phyloP scores from a whole-genome alignment of 1,140 invertebrate species.

The Drosophila lowei region DNA sequence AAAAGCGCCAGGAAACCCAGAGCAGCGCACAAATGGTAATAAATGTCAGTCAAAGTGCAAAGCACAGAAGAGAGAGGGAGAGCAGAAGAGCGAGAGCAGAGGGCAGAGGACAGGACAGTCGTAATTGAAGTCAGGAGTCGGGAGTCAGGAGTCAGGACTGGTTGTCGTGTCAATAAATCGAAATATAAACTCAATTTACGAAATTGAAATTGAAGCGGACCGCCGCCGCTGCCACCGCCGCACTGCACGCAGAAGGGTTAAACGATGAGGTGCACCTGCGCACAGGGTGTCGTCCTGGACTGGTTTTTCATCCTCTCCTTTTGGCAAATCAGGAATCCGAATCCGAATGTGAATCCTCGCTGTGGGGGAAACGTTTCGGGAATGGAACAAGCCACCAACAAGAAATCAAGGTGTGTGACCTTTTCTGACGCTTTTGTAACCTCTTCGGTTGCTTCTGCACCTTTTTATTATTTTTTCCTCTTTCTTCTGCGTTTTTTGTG shows the following conservation, averaged over 20 bases:
- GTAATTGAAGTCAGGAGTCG: slow-evolving; percentile 47
- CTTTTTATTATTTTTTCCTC: not conserved
- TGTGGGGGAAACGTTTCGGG: slow-evolving; percentile 26
- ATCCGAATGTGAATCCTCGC: not conserved
- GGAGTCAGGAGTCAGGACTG: not conserved
- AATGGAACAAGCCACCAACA: slow-evolving; percentile 20
- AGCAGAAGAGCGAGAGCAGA: slow-evolving; percentile 7
- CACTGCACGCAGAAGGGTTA: slow-evolving; percentile 54
- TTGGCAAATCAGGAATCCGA: slow-evolving; percentile 9
- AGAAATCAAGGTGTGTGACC: slow-evolving; percentile 67
- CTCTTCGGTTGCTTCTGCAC: slow-evolving; percentile 5
- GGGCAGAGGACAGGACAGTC: slow-evolving; percentile 25
- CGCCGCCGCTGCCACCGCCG: not conserved
- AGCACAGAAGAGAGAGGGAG: slow-evolving; percentile 6
- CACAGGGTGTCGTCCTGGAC: slow-evolving; percentile 31
- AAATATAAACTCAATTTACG: slow-evolving; percentile 80
- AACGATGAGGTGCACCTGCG: slow-evolving; percentile 61
- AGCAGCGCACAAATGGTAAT: slow-evolving; percentile 65
- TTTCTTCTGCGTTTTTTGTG: slow-evolving; percentile 21
- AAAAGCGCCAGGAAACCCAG: slow-evolving; percentile 70
- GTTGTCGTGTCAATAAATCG: slow-evolving; percentile 73
- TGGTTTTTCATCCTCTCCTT: slow-evolving; percentile 37
- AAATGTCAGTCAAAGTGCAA: slow-evolving; percentile 69
- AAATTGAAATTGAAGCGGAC: slow-evolving; percentile 73
- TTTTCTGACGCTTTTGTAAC: slow-evolving; percentile 42